Conservation (phyloP, 2,888 invertebrate species). For the Seira musarum region DNA sequence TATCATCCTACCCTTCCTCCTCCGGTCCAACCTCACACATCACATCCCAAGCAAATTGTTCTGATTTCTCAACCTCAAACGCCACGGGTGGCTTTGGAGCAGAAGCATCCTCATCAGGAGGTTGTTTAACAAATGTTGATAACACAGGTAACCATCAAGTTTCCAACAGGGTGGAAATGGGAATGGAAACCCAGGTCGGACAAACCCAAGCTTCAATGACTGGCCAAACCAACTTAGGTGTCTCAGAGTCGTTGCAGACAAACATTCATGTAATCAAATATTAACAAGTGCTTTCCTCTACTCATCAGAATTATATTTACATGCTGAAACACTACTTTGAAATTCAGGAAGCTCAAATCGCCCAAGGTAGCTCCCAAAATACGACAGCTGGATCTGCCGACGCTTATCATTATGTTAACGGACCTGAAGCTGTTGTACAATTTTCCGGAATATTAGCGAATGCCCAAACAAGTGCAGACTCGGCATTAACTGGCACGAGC, state of each 20-base stretch:
- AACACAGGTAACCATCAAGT: constrained; percentile 4
- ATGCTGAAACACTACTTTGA: no score
- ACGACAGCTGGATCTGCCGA: neutral
- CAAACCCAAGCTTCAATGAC: neutral
- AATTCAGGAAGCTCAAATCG: neutral
- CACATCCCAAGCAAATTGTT: constrained; percentile 29
- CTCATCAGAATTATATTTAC: no score
- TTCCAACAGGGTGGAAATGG: neutral
- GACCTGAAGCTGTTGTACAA: constrained; percentile 6
- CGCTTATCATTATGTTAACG: constrained; percentile 14
- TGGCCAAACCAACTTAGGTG: neutral
- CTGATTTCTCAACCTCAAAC: constrained; percentile 28
- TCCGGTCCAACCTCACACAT: constrained; percentile 1
- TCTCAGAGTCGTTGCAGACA: neutral
- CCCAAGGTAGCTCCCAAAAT: constrained; percentile 5
- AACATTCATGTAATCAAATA: neutral
- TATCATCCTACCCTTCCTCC: neutral
- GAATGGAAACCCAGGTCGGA: constrained; percentile 12
- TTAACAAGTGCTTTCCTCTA: no score
- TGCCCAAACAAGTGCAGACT: neutral
- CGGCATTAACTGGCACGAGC: neutral
- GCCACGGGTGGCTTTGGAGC: constrained; percentile 19
- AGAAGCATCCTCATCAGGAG: constrained; percentile 11
- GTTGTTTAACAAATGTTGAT: constrained; percentile 20
- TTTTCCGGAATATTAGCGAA: constrained; percentile 17